Evolutionary conservation across 2,797 vertebrate genomes (phyloP).

Genomic region (Austrolebias charrua): DNA sequence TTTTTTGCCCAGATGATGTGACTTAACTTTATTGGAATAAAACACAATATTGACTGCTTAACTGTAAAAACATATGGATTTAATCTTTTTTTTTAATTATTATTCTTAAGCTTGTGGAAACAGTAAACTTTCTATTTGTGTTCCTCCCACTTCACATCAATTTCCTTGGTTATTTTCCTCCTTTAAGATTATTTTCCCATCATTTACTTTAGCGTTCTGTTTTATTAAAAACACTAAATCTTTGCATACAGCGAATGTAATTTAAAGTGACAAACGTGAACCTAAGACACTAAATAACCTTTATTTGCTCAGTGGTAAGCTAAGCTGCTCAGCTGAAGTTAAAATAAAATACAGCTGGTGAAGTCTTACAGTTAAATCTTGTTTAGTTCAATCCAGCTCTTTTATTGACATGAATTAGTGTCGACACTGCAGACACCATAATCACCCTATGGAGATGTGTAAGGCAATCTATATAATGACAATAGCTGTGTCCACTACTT

Average conservation of each 20-base stretch:
- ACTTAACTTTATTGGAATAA: too few species aligned
- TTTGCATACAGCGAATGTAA: slow-evolving; percentile 15
- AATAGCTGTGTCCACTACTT: slow-evolving; percentile 61
- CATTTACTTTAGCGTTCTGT: too few species aligned
- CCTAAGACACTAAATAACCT: slow-evolving; percentile 34
- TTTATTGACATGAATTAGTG: slow-evolving; percentile 55
- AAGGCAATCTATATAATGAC: slow-evolving; percentile 64
- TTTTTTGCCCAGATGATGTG: too few species aligned
- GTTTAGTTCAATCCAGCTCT: slow-evolving; percentile 32
- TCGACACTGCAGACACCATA: slow-evolving; percentile 60
- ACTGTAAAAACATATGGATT: too few species aligned
- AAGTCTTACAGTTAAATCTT: slow-evolving; percentile 39
- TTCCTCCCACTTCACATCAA: too few species aligned
- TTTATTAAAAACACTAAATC: slow-evolving; percentile 5
- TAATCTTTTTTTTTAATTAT: too few species aligned
- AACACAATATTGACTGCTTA: too few species aligned
- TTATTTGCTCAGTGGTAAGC: slow-evolving; percentile 44
- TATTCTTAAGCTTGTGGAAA: not conserved
- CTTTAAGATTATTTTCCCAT: too few species aligned
- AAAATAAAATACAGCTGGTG: slow-evolving; percentile 46
- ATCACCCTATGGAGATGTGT: slow-evolving; percentile 63
- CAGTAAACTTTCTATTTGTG: not conserved
- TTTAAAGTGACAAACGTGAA: slow-evolving; percentile 30
- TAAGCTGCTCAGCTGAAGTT: slow-evolving; percentile 30
- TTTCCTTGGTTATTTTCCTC: too few species aligned